Conservation (phyloP, 2,113 vertebrate species). For the Cettia cetti region DNA sequence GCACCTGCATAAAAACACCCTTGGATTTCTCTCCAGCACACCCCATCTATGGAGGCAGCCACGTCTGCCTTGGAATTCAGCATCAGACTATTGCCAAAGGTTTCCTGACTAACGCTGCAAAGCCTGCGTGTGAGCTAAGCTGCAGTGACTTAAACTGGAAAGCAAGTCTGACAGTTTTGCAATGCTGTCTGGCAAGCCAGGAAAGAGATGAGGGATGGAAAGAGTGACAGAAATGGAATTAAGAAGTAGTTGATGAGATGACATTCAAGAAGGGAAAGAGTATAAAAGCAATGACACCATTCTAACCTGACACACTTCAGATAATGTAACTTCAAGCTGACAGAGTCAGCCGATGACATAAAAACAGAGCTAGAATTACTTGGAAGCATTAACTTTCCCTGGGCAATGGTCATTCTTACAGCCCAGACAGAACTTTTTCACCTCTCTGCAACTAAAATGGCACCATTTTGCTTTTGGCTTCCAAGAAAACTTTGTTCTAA, state of each 20-base stretch:
- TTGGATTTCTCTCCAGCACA: neutral
- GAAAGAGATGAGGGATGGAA: neutral
- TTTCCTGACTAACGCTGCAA: neutral
- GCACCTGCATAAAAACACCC: neutral
- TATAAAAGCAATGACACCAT: neutral
- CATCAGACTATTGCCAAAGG: neutral
- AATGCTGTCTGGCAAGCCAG: neutral
- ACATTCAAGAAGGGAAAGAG: neutral
- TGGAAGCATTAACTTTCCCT: neutral
- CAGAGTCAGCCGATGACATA: neutral
- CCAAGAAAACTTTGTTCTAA: neutral
- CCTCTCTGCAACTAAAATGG: neutral
- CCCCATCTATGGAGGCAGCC: neutral
- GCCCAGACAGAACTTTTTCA: neutral
- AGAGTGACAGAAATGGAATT: neutral
- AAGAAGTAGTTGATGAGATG: neutral
- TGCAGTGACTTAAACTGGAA: neutral
- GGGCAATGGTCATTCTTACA: neutral
- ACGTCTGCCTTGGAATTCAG: neutral
- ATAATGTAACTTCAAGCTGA: neutral
- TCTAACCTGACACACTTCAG: neutral
- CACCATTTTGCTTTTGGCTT: neutral
- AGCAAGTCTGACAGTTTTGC: neutral
- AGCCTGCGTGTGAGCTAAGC: neutral
- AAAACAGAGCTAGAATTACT: neutral